phyloP scores from a whole-genome alignment of 2,113 vertebrate genomes.

The Heloderma charlesbogerti region DNA sequence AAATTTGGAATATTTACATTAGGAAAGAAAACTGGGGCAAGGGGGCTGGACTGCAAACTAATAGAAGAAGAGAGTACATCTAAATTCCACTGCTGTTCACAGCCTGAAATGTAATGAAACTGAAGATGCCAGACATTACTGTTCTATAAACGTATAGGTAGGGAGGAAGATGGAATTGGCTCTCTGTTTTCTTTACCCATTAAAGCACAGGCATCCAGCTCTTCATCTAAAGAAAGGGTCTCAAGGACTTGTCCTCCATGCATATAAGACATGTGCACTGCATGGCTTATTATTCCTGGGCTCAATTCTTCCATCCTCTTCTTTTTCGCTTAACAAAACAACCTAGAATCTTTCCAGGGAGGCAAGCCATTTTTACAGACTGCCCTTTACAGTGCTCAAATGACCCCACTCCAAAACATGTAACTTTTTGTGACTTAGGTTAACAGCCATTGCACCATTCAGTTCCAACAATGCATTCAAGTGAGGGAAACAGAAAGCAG shows the following conservation, averaged over 20 bases:
- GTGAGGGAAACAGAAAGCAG: not conserved
- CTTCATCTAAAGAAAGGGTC: not conserved
- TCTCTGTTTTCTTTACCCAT: not conserved
- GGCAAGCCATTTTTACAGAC: too few relatives aligned
- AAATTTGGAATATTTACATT: slow-evolving; percentile 17
- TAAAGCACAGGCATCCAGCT: not conserved
- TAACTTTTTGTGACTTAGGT: not conserved
- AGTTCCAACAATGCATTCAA: not conserved
- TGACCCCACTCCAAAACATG: not conserved
- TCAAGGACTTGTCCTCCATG: not conserved
- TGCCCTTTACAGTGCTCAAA: not conserved
- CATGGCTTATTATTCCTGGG: not conserved
- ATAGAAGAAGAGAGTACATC: not conserved
- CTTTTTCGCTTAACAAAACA: not conserved
- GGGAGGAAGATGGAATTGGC: not conserved
- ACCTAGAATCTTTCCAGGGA: not conserved
- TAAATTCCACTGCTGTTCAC: not conserved
- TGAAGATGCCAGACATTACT: not conserved
- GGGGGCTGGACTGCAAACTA: not conserved
- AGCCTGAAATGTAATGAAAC: not conserved
- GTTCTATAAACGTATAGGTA: slow-evolving; percentile 10
- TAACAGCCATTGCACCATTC: not conserved
- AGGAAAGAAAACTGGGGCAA: slow-evolving; percentile 7
- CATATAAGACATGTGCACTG: not conserved
- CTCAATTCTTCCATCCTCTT: not conserved